Evolutionary conservation across 2,888 invertebrate species (phyloP).

Genomic region (Agapetus fuscipes): DNA sequence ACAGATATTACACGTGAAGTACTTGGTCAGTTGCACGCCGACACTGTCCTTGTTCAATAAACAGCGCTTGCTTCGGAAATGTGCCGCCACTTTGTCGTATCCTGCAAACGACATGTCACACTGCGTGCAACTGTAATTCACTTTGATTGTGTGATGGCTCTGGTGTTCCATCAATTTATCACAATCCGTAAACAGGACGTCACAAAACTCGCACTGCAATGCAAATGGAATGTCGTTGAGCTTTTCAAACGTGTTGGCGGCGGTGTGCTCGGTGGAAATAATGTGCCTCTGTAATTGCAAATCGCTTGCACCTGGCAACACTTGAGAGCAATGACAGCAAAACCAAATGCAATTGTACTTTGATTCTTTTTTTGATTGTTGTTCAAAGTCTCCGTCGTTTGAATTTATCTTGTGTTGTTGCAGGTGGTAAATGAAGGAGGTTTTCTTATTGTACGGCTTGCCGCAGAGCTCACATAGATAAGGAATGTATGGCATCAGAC

Average conservation of each 20-base stretch:
- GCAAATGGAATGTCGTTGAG: constrained; percentile 23
- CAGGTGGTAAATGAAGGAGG: constrained; percentile 37
- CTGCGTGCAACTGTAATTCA: constrained; percentile 55
- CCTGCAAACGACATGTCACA: constrained; percentile 34
- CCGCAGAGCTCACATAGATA: constrained; percentile 39
- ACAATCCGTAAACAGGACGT: constrained; percentile 40
- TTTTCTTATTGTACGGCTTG: constrained; percentile 41
- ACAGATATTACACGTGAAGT: constrained; percentile 39
- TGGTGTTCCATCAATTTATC: constrained; percentile 36
- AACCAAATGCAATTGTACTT: constrained; percentile 40
- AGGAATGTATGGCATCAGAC: constrained; percentile 32
- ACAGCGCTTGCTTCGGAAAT: constrained; percentile 34
- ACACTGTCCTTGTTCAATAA: constrained; percentile 36
- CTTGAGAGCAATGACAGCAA: constrained; percentile 41
- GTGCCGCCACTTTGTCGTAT: constrained; percentile 36
- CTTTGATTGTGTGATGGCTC: constrained; percentile 50
- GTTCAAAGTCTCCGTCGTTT: too few species aligned
- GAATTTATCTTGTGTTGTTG: constrained; percentile 31
- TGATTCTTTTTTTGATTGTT: too few species aligned
- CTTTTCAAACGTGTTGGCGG: too few species aligned
- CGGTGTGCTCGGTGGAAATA: too few species aligned
- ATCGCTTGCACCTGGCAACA: too few species aligned
- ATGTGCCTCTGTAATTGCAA: too few species aligned
- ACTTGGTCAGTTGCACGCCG: constrained; percentile 36
- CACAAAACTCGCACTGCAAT: constrained; percentile 41